Percentiles rank a stretch among this genome's conserved stretches.
phyloP scores from a whole-genome alignment of 2,797 vertebrate genomes.

The Glyptemys insculpta region DNA sequence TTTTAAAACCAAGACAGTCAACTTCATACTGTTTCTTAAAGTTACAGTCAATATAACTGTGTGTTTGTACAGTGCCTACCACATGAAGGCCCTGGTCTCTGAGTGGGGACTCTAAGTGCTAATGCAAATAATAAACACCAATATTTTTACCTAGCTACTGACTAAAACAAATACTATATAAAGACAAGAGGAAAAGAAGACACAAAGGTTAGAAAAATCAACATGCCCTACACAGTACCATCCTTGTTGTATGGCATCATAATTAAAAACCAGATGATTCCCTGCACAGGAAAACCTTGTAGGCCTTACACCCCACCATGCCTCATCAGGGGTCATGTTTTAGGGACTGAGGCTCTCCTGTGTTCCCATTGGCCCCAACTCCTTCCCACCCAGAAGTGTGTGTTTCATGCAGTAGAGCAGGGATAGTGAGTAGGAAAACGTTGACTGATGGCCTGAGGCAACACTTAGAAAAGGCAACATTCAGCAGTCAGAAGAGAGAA shows the following conservation, averaged over 20 bases:
- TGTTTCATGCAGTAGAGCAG: fast-evolving
- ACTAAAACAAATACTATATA: neutral
- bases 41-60: neutral
- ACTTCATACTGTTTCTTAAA: neutral
- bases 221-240: neutral
- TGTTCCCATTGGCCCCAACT: neutral
- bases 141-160: neutral
- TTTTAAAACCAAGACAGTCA: slow-evolving; percentile 1
- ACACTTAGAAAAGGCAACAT: neutral
- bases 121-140: neutral
- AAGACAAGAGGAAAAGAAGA: neutral
- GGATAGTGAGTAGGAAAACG: neutral
- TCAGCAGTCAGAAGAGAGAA: neutral
- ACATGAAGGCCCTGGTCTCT: neutral
- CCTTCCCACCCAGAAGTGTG: neutral
- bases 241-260: neutral
- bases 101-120: neutral
- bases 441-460: neutral
- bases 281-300: neutral
- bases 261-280: neutral
- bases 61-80: neutral
- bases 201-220: neutral
- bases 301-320: neutral
- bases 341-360: neutral
- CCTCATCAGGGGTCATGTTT: neutral